Percentiles rank a stretch among this genome's conserved stretches.
Conservation (phyloP, 1,140 invertebrate species). For the Drosophila obscura region DNA sequence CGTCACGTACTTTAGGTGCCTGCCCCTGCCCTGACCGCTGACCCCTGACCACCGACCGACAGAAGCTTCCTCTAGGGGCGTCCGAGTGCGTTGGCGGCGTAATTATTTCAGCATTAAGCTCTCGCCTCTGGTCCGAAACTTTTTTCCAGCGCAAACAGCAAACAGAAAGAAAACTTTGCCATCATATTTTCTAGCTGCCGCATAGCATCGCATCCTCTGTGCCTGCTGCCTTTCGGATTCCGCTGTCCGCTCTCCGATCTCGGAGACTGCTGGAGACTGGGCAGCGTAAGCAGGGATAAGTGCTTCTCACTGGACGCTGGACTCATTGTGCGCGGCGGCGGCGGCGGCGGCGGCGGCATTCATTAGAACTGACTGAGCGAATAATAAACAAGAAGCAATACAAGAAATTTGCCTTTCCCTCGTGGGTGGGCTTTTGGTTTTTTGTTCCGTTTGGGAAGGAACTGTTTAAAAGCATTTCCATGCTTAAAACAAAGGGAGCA, state of each 20-base stretch:
- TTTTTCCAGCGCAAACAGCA: constrained; percentile 30
- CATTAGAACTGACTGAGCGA: constrained; percentile 50
- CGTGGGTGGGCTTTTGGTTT: constrained; percentile 36
- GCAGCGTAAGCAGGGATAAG: constrained; percentile 53
- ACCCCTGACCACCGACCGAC: not conserved
- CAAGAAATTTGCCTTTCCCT: constrained; percentile 14
- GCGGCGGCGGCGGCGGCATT: constrained; percentile 10
- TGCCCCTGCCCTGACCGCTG: not conserved
- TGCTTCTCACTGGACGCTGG: constrained; percentile 30
- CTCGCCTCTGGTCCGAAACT: constrained; percentile 11
- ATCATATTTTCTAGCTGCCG: constrained; percentile 45
- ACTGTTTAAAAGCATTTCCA: constrained; percentile 75
- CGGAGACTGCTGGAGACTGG: constrained; percentile 1
- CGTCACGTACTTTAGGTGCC: constrained; percentile 56
- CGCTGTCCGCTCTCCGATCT: not conserved
- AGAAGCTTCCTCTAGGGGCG: constrained; percentile 7
- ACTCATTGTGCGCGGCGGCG: constrained; percentile 29
- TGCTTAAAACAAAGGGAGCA: constrained; percentile 59
- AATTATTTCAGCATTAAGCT: constrained; percentile 64
- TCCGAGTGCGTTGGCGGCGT: constrained; percentile 34
- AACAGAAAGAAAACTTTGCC: constrained; percentile 43
- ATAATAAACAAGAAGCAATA: constrained; percentile 52
- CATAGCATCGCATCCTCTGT: not conserved
- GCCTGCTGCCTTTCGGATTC: not conserved
- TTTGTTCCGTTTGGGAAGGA: constrained; percentile 32